phyloP scores from a whole-genome alignment of 2,797 vertebrate species.

The Halcyon leucocephala region DNA sequence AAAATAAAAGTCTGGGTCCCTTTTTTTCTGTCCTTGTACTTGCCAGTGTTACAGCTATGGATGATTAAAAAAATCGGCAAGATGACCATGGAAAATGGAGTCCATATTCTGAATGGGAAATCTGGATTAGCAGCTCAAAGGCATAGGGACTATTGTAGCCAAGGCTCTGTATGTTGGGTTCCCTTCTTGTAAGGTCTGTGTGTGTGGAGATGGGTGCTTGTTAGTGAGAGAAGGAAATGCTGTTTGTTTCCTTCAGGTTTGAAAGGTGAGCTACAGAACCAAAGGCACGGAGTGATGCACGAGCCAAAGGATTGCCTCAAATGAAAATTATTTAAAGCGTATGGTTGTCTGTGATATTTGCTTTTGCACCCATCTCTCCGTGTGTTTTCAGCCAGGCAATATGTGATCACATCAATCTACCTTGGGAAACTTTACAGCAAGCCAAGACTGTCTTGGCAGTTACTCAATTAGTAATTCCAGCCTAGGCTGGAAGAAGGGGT shows the following conservation, averaged over 20 bases:
- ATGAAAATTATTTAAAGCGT: neutral
- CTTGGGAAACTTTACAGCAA: neutral
- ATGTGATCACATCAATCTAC: neutral
- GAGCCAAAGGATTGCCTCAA: neutral
- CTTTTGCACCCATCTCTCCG: neutral
- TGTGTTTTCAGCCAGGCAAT: neutral
- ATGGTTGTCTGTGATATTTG: neutral
- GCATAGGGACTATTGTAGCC: neutral
- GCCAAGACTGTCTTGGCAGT: neutral
- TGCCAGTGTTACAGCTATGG: neutral
- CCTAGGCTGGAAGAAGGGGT: neutral
- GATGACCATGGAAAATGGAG: neutral
- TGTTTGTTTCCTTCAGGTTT: neutral
- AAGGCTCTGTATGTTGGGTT: neutral
- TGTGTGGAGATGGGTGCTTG: neutral
- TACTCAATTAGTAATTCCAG: neutral
- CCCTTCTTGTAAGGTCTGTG: neutral
- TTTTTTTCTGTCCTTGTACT: conserved; percentile 16
- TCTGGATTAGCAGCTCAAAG: neutral
- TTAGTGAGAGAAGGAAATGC: neutral
- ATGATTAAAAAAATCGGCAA: neutral
- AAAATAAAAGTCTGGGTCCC: neutral
- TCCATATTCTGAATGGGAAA: neutral
- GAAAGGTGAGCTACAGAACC: neutral
- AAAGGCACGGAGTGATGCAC: neutral